These are phyloP conservation scores for Sebastes oblongus DNA, from an alignment of 2,797 vertebrate genomes.

Conservation along the genomic window DNA sequence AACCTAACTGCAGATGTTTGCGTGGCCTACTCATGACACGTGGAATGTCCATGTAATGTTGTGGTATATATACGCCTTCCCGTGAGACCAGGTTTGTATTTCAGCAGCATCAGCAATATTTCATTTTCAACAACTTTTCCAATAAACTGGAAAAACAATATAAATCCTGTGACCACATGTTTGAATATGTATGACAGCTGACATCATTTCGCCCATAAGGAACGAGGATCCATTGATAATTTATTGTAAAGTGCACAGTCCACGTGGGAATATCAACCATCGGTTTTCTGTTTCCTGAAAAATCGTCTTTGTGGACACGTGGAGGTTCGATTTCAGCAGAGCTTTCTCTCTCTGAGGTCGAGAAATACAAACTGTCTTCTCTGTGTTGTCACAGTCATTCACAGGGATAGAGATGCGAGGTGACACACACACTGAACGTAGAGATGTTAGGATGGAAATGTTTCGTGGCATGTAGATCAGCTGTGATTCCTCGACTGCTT, in stretches of 20 bases:
- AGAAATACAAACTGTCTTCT: conserved; percentile 25
- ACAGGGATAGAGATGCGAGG: conserved; percentile 21
- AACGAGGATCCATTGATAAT: neutral
- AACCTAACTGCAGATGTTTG: too few relatives aligned
- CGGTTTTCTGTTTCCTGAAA: conserved; percentile 1
- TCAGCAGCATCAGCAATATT: too few relatives aligned
- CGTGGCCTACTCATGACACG: too few relatives aligned
- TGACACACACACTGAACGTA: conserved; percentile 17
- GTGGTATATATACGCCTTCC: too few relatives aligned
- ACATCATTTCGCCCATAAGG: neutral
- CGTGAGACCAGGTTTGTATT: too few relatives aligned
- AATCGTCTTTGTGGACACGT: neutral
- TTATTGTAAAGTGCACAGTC: neutral
- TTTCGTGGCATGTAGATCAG: conserved; percentile 47
- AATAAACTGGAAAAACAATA: too few relatives aligned
- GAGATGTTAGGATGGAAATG: conserved; percentile 37
- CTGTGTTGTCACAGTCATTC: conserved; percentile 29
- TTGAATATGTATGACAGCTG: neutral
- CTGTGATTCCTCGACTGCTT: conserved; percentile 29
- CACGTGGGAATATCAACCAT: neutral
- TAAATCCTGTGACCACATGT: neutral
- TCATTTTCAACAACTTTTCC: too few relatives aligned
- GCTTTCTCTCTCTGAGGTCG: neutral
- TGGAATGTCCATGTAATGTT: too few relatives aligned
- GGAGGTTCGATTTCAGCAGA: conserved; percentile 19